phyloP scores from a whole-genome alignment of 1,140 invertebrate genomes.

The Globodera ellingtonae region DNA sequence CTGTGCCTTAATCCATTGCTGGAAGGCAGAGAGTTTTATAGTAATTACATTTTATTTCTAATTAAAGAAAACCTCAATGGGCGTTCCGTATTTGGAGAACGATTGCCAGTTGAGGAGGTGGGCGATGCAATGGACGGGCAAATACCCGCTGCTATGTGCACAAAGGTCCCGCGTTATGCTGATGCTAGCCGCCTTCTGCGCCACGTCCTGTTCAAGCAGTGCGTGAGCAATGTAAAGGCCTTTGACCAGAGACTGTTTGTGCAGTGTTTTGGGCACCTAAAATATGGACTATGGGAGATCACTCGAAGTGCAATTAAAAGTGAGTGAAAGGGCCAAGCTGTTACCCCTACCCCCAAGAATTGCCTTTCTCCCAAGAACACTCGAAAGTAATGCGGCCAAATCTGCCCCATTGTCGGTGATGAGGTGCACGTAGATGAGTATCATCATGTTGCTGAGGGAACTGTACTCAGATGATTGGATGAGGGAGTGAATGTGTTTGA shows the following conservation, averaged over 20 bases:
- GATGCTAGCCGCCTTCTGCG: slow-evolving; percentile 79
- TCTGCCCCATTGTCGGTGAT: slow-evolving; percentile 25
- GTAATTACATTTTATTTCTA: too few species aligned
- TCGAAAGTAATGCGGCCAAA: slow-evolving; percentile 26
- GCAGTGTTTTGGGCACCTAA: slow-evolving; percentile 31
- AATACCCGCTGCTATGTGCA: slow-evolving; percentile 83
- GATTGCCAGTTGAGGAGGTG: slow-evolving; percentile 89
- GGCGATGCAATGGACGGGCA: slow-evolving; percentile 95
- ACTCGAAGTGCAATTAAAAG: too few species aligned
- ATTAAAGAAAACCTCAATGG: slow-evolving; percentile 24
- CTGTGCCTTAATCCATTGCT: slow-evolving; percentile 49
- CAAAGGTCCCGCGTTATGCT: slow-evolving; percentile 87
- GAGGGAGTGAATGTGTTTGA: slow-evolving; percentile 15
- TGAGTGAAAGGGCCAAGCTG: too few species aligned
- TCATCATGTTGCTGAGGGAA: slow-evolving; percentile 25
- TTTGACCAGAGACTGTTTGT: slow-evolving; percentile 26
- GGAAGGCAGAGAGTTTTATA: background rate
- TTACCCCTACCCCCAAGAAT: background rate
- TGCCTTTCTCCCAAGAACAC: slow-evolving; percentile 22
- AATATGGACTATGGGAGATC: background rate
- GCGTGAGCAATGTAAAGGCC: slow-evolving; percentile 18
- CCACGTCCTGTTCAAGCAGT: slow-evolving; percentile 37
- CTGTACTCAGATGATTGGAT: slow-evolving; percentile 26
- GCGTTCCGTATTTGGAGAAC: slow-evolving; percentile 88
- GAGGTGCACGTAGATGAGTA: slow-evolving; percentile 23